Evolutionary conservation across 2,888 invertebrate species (phyloP).

Genomic region (Argyresthia goedartella): DNA sequence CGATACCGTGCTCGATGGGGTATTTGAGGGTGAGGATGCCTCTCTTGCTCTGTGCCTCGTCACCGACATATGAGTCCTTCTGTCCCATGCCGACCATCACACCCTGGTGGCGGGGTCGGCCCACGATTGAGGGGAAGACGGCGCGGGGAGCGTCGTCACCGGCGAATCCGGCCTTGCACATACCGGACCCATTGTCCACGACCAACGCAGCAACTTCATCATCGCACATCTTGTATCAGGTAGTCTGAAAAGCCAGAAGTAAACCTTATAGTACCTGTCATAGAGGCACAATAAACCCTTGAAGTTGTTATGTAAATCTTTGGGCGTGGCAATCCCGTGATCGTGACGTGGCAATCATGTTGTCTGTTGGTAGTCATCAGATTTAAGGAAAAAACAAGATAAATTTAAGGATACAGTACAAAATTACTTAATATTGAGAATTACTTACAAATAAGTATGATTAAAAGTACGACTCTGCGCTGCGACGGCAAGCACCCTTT

Average conservation of each 20-base stretch:
- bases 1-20: conserved; percentile 97
- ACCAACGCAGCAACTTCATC: conserved; percentile 89
- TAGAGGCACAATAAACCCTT: neutral
- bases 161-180: conserved; percentile 98
- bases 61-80: conserved; percentile 96
- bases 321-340: too few relatives aligned
- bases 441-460: neutral
- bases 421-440: too few relatives aligned
- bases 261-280: neutral
- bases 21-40: conserved; percentile 96
- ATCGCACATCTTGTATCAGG: conserved; percentile 54
- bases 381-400: too few relatives aligned
- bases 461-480: conserved; percentile 34
- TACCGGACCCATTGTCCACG: conserved; percentile 97
- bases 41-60: conserved; percentile 96
- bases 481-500: conserved; percentile 48
- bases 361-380: too few relatives aligned
- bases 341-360: too few relatives aligned
- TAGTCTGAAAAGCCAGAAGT: conserved; percentile 31
- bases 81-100: conserved; percentile 99
- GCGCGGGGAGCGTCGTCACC: conserved; percentile 96
- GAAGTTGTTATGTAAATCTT: too few relatives aligned
- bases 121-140: conserved; percentile 96
- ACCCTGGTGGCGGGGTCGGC: conserved; percentile 92
- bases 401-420: too few relatives aligned